Evolutionary conservation across 37 sponge, comb jelly and placozoan genomes (phyloP).

Genomic region (Bolinopsis microptera): DNA sequence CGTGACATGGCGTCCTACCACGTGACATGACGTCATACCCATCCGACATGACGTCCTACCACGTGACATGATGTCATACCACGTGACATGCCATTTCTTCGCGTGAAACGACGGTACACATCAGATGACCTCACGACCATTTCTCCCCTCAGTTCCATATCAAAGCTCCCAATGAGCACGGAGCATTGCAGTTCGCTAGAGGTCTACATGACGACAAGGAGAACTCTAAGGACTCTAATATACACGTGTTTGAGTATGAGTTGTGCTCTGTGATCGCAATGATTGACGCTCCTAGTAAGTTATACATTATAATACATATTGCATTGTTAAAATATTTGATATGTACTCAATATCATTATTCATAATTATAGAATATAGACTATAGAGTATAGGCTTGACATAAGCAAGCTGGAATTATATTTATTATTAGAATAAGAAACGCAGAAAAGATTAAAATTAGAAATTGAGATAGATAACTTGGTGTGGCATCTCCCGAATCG

Average conservation of each 20-base stretch:
- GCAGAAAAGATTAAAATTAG: too few species aligned
- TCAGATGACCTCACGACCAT: too few species aligned
- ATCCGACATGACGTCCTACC: not conserved
- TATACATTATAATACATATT: too few species aligned
- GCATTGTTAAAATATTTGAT: too few species aligned
- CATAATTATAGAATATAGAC: too few species aligned
- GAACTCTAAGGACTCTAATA: not conserved
- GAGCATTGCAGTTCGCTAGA: slow-evolving; percentile 3
- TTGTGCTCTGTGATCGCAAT: slow-evolving; percentile 32
- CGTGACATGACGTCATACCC: not conserved
- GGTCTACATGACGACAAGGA: slow-evolving; percentile 39
- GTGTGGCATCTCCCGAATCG: too few species aligned
- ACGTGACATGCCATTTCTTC: not conserved
- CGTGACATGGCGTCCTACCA: not conserved
- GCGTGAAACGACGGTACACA: not conserved
- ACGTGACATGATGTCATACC: not conserved
- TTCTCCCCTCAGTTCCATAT: slow-evolving; percentile 42
- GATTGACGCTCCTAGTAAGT: slow-evolving; percentile 40
- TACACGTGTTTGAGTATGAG: slow-evolving; percentile 40
- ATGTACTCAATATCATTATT: too few species aligned
- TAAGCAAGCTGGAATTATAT: too few species aligned
- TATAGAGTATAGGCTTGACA: too few species aligned
- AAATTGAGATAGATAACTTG: too few species aligned
- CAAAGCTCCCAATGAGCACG: not conserved
- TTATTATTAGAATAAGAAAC: too few species aligned